A percentile compares a stretch with the other conserved stretches of the same genome.
These are phyloP conservation scores for Mus spretus DNA, from an alignment of 2,797 vertebrate species.

Conservation along the genomic window DNA sequence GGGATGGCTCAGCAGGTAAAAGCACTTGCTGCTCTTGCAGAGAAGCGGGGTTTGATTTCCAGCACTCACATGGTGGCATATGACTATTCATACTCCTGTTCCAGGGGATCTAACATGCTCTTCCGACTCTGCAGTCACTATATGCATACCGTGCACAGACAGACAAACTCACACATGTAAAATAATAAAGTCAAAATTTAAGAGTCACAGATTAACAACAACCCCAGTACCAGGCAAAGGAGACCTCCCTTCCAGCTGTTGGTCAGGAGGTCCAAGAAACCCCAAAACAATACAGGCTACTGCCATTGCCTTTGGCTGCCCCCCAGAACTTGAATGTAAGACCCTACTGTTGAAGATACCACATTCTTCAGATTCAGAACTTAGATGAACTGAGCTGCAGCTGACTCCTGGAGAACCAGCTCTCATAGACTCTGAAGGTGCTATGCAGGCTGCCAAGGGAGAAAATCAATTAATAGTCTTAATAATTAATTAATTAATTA, in stretches of 20 bases:
- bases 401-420: not conserved
- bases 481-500: too few relatives aligned
- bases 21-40: not conserved
- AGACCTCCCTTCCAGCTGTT: not conserved
- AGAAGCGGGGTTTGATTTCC: not conserved
- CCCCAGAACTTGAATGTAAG: not conserved
- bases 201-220: not conserved
- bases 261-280: not conserved
- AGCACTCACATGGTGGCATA: too few relatives aligned
- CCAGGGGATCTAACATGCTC: not conserved
- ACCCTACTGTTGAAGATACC: not conserved
- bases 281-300: not conserved
- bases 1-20: not conserved
- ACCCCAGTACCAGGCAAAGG: not conserved
- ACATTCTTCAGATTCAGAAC: not conserved
- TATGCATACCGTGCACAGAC: not conserved
- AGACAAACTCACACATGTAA: not conserved
- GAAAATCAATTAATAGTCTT: not conserved
- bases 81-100: not conserved
- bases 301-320: not conserved
- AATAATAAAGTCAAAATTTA: not conserved
- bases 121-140: not conserved
- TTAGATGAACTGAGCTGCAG: not conserved
- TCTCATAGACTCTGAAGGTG: not conserved
- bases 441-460: too few relatives aligned